Evolutionary conservation across 2,113 vertebrate species (phyloP).

Genomic region (Channa maculata): DNA sequence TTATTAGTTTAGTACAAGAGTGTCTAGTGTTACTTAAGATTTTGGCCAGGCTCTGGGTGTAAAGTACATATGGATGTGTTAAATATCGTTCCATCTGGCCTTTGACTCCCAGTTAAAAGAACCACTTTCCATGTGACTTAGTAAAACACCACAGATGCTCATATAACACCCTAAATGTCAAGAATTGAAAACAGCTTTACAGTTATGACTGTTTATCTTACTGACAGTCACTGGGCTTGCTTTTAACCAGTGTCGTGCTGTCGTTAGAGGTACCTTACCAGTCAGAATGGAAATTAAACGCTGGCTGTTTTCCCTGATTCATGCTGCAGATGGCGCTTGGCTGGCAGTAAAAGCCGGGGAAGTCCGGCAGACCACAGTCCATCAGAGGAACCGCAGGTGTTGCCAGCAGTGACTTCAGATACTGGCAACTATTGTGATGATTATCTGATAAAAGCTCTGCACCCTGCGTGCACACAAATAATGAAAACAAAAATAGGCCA

Average conservation of each 20-base stretch:
- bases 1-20: too few relatives aligned
- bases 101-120: neutral
- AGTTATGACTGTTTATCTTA: neutral
- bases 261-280: neutral
- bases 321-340: too few relatives aligned
- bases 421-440: neutral
- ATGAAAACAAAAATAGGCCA: neutral
- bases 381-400: neutral
- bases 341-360: neutral
- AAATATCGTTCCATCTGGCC: neutral
- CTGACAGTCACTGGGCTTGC: neutral
- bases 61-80: neutral
- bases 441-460: neutral
- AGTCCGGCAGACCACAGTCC: constrained; percentile 23
- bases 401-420: neutral
- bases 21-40: neutral
- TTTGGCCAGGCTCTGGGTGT: neutral
- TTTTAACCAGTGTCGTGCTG: neutral
- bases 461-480: neutral
- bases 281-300: neutral
- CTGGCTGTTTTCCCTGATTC: neutral
- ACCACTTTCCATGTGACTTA: neutral
- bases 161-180: neutral
- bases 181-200: constrained; percentile 1
- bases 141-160: neutral